phyloP scores from a whole-genome alignment of 2,888 invertebrate genomes.

The Apomyelois bistriatella region DNA sequence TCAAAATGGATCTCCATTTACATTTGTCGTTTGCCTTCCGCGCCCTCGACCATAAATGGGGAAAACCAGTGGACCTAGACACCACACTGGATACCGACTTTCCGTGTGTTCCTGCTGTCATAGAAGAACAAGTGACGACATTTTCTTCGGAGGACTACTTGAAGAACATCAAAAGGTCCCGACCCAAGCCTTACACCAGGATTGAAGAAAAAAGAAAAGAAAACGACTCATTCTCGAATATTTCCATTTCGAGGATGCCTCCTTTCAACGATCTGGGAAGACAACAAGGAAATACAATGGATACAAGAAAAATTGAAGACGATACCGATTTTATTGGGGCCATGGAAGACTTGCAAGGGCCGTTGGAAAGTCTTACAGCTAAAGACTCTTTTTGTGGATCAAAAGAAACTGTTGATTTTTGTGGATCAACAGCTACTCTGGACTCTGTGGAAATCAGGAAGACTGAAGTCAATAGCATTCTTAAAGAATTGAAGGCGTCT shows the following conservation, averaged over 20 bases:
- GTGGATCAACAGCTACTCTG: not conserved
- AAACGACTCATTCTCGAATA: constrained; percentile 43
- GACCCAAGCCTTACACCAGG: constrained; percentile 35
- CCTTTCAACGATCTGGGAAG: constrained; percentile 11
- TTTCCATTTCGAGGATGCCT: constrained; percentile 38
- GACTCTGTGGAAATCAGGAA: not conserved
- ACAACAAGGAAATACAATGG: too few relatives aligned
- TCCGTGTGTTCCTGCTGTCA: constrained; percentile 37
- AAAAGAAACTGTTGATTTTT: not conserved
- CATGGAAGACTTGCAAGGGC: not conserved
- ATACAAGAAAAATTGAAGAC: too few relatives aligned
- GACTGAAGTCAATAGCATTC: not conserved
- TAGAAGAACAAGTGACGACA: constrained; percentile 41
- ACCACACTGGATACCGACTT: constrained; percentile 26
- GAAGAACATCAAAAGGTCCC: constrained; percentile 28
- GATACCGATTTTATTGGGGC: too few relatives aligned
- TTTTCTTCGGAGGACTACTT: constrained; percentile 55
- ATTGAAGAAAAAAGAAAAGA: constrained; percentile 20
- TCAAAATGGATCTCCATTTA: constrained; percentile 48
- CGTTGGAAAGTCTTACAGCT: too few relatives aligned
- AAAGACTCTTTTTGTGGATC: not conserved
- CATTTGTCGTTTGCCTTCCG: constrained; percentile 51
- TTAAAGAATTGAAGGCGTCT: not conserved
- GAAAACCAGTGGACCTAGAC: constrained; percentile 46
- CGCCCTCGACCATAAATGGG: constrained; percentile 55